These are phyloP conservation scores for Suricata suricatta DNA, from an alignment of 2,113 vertebrate genomes.

Conservation along the genomic window DNA sequence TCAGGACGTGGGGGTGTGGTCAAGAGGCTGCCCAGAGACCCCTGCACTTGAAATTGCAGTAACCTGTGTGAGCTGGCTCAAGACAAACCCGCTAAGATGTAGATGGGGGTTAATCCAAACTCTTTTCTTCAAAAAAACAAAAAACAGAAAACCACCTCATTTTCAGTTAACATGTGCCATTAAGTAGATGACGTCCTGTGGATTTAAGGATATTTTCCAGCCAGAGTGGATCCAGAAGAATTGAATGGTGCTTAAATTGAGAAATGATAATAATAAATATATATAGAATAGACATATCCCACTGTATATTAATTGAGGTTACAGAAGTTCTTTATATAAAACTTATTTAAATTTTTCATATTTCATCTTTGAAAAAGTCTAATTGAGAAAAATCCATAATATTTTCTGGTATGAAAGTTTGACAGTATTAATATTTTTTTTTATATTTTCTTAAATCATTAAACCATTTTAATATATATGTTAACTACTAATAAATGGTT, in stretches of 20 bases:
- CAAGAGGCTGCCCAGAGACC: conserved; percentile 71
- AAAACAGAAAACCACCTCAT: conserved; percentile 84
- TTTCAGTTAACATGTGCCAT: conserved; percentile 94
- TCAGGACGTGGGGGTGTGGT: neutral
- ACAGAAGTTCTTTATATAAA: conserved; percentile 91
- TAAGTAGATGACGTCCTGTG: conserved; percentile 92
- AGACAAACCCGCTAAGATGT: conserved; percentile 89
- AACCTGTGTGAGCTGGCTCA: conserved; percentile 96
- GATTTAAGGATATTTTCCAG: conserved; percentile 91
- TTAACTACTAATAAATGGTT: conserved; percentile 92
- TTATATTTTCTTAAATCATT: conserved; percentile 99
- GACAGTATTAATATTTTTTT: conserved; percentile 99
- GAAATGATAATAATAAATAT: conserved; percentile 84
- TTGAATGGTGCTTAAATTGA: conserved; percentile 90
- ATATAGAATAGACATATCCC: conserved; percentile 83
- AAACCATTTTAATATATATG: conserved; percentile 96
- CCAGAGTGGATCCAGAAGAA: conserved; percentile 92
- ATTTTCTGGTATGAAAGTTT: conserved; percentile 98
- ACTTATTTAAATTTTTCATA: conserved; percentile 91
- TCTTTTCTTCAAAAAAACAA: conserved; percentile 84
- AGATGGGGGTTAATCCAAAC: conserved; percentile 88
- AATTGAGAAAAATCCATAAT: conserved; percentile 92
- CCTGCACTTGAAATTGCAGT: conserved; percentile 79
- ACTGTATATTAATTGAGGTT: conserved; percentile 87
- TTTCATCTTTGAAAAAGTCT: conserved; percentile 91